phyloP scores from a whole-genome alignment of 2,797 vertebrate species.

The Poeciliopsis turneri region DNA sequence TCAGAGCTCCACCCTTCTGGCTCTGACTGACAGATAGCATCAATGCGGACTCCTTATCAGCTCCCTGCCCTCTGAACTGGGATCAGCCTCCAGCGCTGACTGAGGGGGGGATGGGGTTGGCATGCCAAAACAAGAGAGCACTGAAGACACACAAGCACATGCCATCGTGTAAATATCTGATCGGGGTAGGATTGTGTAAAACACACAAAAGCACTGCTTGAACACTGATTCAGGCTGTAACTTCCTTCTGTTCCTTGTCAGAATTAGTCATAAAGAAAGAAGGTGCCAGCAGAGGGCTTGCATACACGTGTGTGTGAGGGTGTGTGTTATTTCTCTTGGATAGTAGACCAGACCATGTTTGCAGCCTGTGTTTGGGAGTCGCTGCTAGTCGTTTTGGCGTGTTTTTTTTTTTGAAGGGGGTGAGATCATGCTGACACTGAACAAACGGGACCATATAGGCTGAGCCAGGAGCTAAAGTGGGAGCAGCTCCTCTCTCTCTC shows the following conservation, averaged over 20 bases:
- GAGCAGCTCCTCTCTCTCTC: conserved; percentile 53
- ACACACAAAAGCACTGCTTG: conserved; percentile 7
- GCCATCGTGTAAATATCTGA: conserved; percentile 39
- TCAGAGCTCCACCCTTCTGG: conserved; percentile 68
- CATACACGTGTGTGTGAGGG: conserved; percentile 40
- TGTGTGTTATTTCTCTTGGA: conserved; percentile 73
- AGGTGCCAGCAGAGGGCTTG: conserved; percentile 45
- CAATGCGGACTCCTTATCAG: conserved; percentile 77
- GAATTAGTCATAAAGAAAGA: conserved; percentile 59
- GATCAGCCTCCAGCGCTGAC: conserved; percentile 54
- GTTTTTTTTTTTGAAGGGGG: conserved; percentile 65
- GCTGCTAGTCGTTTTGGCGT: conserved; percentile 74
- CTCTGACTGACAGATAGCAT: conserved; percentile 83
- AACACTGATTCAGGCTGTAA: conserved; percentile 19
- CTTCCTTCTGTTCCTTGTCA: conserved; percentile 40
- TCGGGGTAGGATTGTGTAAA: conserved; percentile 22
- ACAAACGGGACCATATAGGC: conserved; percentile 76
- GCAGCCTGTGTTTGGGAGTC: conserved; percentile 69
- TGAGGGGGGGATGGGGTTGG: conserved; percentile 19
- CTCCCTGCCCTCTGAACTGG: conserved; percentile 65
- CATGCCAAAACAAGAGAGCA: conserved; percentile 54
- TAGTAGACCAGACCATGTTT: conserved; percentile 60
- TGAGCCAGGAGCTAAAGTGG: conserved; percentile 76
- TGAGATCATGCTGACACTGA: conserved; percentile 83
- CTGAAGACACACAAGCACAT: conserved; percentile 32